Conservation (phyloP, 2,113 vertebrate species). For the Aix galericulata region DNA sequence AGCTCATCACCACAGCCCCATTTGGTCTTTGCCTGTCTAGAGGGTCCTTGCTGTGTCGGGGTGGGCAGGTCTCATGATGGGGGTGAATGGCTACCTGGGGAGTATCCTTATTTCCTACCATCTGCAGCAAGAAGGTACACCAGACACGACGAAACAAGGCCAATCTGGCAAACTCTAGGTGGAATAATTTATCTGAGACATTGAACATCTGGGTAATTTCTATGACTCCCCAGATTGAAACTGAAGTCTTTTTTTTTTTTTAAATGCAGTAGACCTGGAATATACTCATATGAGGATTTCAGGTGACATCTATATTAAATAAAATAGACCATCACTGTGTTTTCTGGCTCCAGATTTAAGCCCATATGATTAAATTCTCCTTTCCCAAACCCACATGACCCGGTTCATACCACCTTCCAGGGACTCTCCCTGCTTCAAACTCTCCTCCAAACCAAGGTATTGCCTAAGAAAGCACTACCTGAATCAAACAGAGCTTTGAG, state of each 20-base stretch:
- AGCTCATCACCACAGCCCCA: fast-evolving
- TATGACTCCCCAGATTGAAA: not conserved
- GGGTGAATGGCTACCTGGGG: not conserved
- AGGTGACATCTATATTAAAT: not conserved
- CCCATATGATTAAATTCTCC: not conserved
- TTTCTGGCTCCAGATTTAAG: not conserved
- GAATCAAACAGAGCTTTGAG: not conserved
- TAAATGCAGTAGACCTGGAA: not conserved
- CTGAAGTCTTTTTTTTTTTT: not conserved
- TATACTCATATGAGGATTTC: not conserved
- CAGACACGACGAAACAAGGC: not conserved
- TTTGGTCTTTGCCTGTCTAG: not conserved
- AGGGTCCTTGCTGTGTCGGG: not conserved
- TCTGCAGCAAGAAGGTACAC: not conserved
- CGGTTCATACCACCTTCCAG: not conserved
- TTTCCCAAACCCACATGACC: not conserved
- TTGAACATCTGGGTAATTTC: not conserved
- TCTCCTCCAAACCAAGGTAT: not conserved
- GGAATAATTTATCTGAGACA: not conserved
- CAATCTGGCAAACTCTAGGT: not conserved
- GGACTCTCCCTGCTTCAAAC: not conserved
- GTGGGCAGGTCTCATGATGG: not conserved
- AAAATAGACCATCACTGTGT: not conserved
- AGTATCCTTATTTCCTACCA: not conserved
- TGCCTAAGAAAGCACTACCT: not conserved